Evolutionary conservation across 2,113 vertebrate species (phyloP).

Genomic region (Oriolus oriolus): DNA sequence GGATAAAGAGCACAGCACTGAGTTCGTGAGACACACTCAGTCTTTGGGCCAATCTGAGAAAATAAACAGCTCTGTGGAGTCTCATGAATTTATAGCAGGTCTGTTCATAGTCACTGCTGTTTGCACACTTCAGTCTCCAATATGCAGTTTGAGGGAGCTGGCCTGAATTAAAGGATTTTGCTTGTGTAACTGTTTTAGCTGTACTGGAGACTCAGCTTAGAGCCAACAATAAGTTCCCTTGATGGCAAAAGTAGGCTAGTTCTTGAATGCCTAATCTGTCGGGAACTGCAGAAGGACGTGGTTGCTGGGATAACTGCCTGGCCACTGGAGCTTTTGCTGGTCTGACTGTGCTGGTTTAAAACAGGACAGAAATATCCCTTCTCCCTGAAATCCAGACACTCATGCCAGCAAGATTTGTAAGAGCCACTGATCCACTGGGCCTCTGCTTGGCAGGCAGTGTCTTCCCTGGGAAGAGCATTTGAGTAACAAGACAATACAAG

Average conservation of each 20-base stretch:
- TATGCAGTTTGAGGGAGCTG: not conserved
- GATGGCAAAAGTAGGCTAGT: not conserved
- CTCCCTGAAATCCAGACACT: not conserved
- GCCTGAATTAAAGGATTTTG: slow-evolving; percentile 7
- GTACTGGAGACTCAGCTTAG: not conserved
- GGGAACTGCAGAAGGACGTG: not conserved
- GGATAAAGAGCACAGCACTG: not conserved
- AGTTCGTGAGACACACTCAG: not conserved
- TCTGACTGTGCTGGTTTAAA: not conserved
- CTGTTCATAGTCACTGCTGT: not conserved
- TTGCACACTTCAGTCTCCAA: not conserved
- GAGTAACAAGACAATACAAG: not conserved
- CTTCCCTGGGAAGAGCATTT: not conserved
- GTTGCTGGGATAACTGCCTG: not conserved
- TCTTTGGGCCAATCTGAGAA: not conserved
- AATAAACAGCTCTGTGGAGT: not conserved
- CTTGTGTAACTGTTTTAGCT: not conserved
- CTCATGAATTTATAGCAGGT: not conserved
- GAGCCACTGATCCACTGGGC: not conserved
- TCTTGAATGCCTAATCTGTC: not conserved
- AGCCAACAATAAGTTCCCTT: not conserved
- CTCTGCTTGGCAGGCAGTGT: slow-evolving; percentile 19
- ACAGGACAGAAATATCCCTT: not conserved
- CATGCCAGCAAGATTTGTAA: not conserved
- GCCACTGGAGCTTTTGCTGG: not conserved